Base-by-base conservation (phyloP, 2,888 invertebrate species). In the Branchipolynoe longqiensis region DNA sequence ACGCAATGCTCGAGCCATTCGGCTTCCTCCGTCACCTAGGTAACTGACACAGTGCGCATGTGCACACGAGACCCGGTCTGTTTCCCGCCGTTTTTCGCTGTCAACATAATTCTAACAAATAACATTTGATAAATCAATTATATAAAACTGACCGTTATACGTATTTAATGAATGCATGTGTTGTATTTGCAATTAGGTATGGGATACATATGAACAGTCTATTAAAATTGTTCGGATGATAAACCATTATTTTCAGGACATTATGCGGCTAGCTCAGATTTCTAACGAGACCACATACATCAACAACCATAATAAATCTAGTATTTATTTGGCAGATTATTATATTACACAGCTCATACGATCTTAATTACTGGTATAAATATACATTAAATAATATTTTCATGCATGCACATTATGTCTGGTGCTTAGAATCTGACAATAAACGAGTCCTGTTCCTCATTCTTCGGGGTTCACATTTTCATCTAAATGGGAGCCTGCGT, bases 381-480 rank as follows among this genome's bases (percentile, higher is more conserved):
- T n/a, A n/a, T n/a, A n/a, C n/a, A n/a, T n/a, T n/a, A n/a, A n/a
- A n/a, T n/a, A n/a, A n/a, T n/a, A n/a, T n/a, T n/a, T n/a, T n/a
- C n/a, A n/a, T n/a, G n/a, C n/a, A n/a, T n/a, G n/a, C n/a, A n/a
- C n/a, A n/a, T n/a, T n/a, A n/a, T n/a, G n/a, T n/a, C n/a, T n/a
- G n/a, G n/a, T n/a, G n/a, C n/a, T n/a, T n/a, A n/a, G n/a, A n/a
- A n/a, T n/a, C 38, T 2, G 8, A n/a, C 25, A 41, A n/a, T 22
- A 73, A 40, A 14, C 38, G n/a, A 8, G 73, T 38, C 40, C 22
- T 25, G 54, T 78, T 78, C 41, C 48, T 48, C 78, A 18, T 73
- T 78, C 48, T 28, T 25, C 48, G 78, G 78, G 78, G 78, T 78
- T 78, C 78, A 78, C 78, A 78, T 78, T 78, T 78, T 78, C 25